These are phyloP conservation scores for Nomada ferruginata DNA, from an alignment of 2,888 invertebrate genomes.

Conservation along the genomic window DNA sequence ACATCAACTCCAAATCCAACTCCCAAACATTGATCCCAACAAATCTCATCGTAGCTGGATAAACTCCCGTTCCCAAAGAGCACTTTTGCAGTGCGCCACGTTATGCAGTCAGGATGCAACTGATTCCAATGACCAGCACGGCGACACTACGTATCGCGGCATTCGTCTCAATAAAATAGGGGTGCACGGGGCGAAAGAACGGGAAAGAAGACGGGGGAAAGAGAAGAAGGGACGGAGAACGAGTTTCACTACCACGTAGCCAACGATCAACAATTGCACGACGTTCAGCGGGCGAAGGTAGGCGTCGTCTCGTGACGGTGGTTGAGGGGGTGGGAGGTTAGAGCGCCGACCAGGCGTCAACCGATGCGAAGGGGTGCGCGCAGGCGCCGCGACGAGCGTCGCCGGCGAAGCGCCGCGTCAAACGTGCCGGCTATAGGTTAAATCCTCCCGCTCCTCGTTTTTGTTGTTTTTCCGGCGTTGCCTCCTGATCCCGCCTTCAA, in stretches of 20 bases:
- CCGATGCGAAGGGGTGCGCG: slow-evolving; percentile 69
- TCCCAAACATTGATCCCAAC: too few relatives aligned
- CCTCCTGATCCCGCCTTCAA: slow-evolving; percentile 84
- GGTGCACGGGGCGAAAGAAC: slow-evolving; percentile 12
- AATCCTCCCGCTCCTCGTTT: slow-evolving; percentile 82
- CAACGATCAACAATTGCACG: slow-evolving; percentile 82
- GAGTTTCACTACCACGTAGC: slow-evolving; percentile 62
- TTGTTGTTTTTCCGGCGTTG: slow-evolving; percentile 83
- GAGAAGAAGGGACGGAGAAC: slow-evolving; percentile 34
- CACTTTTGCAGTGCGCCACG: slow-evolving; percentile 17
- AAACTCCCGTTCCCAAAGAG: background rate
- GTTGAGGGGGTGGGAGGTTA: slow-evolving; percentile 44
- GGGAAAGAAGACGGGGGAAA: slow-evolving; percentile 8
- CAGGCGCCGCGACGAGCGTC: slow-evolving; percentile 77
- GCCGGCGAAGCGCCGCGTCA: slow-evolving; percentile 79
- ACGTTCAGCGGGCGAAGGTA: slow-evolving; percentile 64
- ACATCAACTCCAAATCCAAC: too few relatives aligned
- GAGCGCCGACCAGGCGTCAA: slow-evolving; percentile 65
- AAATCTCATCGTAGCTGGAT: too few relatives aligned
- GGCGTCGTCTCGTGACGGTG: slow-evolving; percentile 63
- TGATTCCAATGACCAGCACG: slow-evolving; percentile 20
- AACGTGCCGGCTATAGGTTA: slow-evolving; percentile 84
- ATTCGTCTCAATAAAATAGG: slow-evolving; percentile 1
- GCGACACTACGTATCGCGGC: slow-evolving; percentile 13
- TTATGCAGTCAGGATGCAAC: slow-evolving; percentile 14